Evolutionary conservation across 2,888 invertebrate genomes (phyloP).

Genomic region (Caenorhabditis panamensis): DNA sequence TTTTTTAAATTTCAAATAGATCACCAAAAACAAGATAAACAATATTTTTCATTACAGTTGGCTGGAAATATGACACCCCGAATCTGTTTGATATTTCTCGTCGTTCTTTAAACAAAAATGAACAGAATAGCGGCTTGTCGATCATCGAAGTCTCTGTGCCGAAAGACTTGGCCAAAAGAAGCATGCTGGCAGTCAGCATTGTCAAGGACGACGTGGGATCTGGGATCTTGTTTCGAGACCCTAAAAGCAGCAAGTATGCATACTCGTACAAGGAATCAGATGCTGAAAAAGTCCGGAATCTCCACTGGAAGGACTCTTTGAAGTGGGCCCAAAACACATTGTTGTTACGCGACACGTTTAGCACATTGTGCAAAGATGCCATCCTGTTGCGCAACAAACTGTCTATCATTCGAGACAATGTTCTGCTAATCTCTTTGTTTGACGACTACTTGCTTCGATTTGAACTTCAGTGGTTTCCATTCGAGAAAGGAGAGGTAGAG

Average conservation of each 20-base stretch:
- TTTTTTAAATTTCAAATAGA: background rate
- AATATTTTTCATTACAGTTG: conserved; percentile 67
- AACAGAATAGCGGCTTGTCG: conserved; percentile 3
- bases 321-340: conserved; percentile 79
- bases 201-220: conserved; percentile 62
- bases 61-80: conserved; percentile 65
- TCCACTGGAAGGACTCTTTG: conserved; percentile 77
- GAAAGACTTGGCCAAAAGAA: conserved; percentile 71
- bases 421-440: conserved; percentile 72
- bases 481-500: conserved; percentile 64
- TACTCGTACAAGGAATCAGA: conserved; percentile 58
- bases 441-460: conserved; percentile 75
- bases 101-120: conserved; percentile 13
- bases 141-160: conserved; percentile 69
- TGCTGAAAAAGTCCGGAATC: conserved; percentile 44
- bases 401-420: conserved; percentile 73
- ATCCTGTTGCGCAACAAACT: conserved; percentile 61
- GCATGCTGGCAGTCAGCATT: conserved; percentile 70
- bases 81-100: conserved; percentile 73
- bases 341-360: conserved; percentile 72
- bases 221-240: conserved; percentile 50
- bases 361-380: conserved; percentile 70
- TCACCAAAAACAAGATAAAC: too few relatives aligned
- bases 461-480: conserved; percentile 74
- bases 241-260: conserved; percentile 34